Base-by-base conservation (phyloP, 1,140 invertebrate species). In the Rhysida immarginata region DNA sequence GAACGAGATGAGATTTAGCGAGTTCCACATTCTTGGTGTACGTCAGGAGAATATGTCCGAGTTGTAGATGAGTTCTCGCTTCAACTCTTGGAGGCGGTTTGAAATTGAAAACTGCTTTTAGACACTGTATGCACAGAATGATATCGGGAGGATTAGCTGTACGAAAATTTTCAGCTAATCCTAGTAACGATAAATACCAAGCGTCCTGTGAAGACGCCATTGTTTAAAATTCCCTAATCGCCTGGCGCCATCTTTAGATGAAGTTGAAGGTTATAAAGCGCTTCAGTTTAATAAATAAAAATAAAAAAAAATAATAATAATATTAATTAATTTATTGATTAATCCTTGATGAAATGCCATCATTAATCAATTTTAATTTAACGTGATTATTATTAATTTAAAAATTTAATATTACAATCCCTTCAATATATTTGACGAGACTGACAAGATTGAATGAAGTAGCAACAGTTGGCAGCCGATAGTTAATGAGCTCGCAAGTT, bases 21-120 rank as follows among this genome's bases (percentile, higher is more conserved):
- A 94, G 76, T 75, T 96, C 89, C 65, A 83, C 83, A 75, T 96
- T 96, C 77, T 91, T 90, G 42, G 93, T 94, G 73, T 96, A 86
- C 59, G 82, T 83, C 67, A 93, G 78, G 54, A 97, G 75, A 63
- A 97, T 87, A 74, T 89, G 92, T 53, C 92, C 93, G 60, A 98
- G 78, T 77, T 97, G 93, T 60, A 96, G 79, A 76, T 96, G 90
- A 55, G 93, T 96, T 60, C 92, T 76, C 35, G 93, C 90, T 70
- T 96, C 92, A 26, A 96, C 89, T 65, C 87, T 79, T 26, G 85
- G 84, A 2, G 90, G 88, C 55, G 90, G 88, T 71, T 89, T 90
- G 67, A 96, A 92, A 70, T 87, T 87, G 72, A 97, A 93, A 58
- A 97, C 86, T 14, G 91, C 87, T 75, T 95, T 87, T 60, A 97